Evolutionary conservation across 2,888 invertebrate species (phyloP).

Genomic region (Drosophila birchii): DNA sequence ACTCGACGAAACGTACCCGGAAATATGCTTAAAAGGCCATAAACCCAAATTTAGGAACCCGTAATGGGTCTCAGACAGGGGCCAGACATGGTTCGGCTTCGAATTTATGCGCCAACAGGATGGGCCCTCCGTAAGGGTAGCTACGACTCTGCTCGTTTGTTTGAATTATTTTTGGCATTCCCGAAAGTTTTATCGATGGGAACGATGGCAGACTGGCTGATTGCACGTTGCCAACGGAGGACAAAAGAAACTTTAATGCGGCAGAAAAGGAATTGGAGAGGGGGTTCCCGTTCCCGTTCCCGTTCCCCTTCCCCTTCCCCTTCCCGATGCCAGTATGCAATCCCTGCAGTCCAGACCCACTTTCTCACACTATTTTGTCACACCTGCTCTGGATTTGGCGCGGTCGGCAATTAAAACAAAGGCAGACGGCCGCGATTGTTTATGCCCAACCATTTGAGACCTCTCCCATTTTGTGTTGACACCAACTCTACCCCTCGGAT

Average conservation of each 20-base stretch:
- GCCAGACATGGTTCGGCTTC: constrained; percentile 57
- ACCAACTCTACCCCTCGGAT: constrained; percentile 57
- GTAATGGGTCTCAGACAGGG: constrained; percentile 68
- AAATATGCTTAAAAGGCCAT: constrained; percentile 74
- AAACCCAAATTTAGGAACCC: constrained; percentile 64
- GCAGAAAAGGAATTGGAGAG: constrained; percentile 20
- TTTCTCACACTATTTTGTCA: constrained; percentile 69
- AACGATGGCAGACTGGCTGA: constrained; percentile 20
- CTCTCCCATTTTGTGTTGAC: constrained; percentile 76
- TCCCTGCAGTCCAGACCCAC: constrained; percentile 10
- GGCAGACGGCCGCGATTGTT: constrained; percentile 59
- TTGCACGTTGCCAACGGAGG: constrained; percentile 36
- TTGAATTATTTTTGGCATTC: constrained; percentile 50
- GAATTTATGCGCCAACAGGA: constrained; percentile 57
- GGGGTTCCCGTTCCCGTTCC: neutral
- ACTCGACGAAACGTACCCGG: constrained; percentile 58
- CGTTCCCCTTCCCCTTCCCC: neutral
- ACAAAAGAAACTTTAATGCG: constrained; percentile 53
- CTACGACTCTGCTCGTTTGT: constrained; percentile 42
- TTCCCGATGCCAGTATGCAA: constrained; percentile 6
- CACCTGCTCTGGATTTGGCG: constrained; percentile 57
- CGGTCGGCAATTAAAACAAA: constrained; percentile 52
- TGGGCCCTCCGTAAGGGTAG: constrained; percentile 55
- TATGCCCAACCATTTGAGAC: constrained; percentile 44
- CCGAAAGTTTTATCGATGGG: constrained; percentile 74